These are phyloP conservation scores for Dimorphilus gyrociliatus DNA, from an alignment of 2,888 invertebrate genomes.

Conservation along the genomic window DNA sequence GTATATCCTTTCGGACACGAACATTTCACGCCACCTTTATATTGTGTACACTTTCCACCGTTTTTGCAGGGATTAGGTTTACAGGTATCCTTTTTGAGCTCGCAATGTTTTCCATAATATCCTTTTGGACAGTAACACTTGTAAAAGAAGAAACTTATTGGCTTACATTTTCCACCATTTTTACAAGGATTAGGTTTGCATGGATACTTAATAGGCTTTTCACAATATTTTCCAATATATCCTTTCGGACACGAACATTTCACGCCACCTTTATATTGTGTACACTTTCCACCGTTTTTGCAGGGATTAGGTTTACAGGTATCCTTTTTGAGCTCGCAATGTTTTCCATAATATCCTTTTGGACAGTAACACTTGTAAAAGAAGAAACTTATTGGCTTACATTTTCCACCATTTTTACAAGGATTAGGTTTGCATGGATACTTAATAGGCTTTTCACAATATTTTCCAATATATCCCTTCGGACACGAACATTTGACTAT, in stretches of 20 bases:
- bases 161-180: constrained; percentile 50
- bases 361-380: constrained; percentile 19
- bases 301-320: constrained; percentile 55
- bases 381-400: no score
- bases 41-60: constrained; percentile 16
- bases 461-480: constrained; percentile 1
- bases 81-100: constrained; percentile 44
- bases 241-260: constrained; percentile 24
- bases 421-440: constrained; percentile 5
- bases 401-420: constrained; percentile 43
- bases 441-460: constrained; percentile 38
- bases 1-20: constrained; percentile 6
- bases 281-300: constrained; percentile 76
- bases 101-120: constrained; percentile 41
- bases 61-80: constrained; percentile 36
- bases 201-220: constrained; percentile 78
- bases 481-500: constrained; percentile 14
- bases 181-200: constrained; percentile 67
- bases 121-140: constrained; percentile 18
- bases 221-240: constrained; percentile 55
- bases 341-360: constrained; percentile 14
- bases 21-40: constrained; percentile 14
- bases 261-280: constrained; percentile 62
- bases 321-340: constrained; percentile 17
- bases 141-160: constrained; percentile 35